These are phyloP conservation scores for Petroica traversi DNA, from an alignment of 2,113 vertebrate genomes.

Conservation along the genomic window DNA sequence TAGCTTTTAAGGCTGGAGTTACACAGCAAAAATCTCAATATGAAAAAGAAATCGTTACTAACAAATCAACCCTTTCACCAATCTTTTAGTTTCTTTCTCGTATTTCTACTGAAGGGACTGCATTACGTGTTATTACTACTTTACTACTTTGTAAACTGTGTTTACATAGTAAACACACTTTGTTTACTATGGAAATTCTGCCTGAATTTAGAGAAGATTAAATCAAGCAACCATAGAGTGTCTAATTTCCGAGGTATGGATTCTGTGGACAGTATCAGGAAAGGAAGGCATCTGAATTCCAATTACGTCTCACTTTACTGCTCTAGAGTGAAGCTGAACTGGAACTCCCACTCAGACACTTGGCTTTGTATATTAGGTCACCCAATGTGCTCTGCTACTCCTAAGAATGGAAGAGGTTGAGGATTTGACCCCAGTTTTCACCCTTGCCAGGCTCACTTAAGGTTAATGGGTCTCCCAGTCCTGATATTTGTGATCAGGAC, in stretches of 20 bases:
- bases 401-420: not conserved
- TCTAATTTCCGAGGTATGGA: not conserved
- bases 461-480: not conserved
- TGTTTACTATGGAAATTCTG: not conserved
- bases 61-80: not conserved
- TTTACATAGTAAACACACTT: too few species aligned
- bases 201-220: not conserved
- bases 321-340: not conserved
- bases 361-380: not conserved
- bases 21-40: not conserved
- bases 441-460: not conserved
- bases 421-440: not conserved
- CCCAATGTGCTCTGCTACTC: not conserved
- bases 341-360: not conserved
- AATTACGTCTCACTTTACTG: not conserved
- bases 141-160: too few species aligned
- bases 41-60: not conserved
- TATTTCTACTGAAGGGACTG: not conserved
- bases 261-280: not conserved
- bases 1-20: not conserved
- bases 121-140: not conserved
- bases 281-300: not conserved
- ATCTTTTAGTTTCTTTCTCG: not conserved
- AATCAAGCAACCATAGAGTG: not conserved
- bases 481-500: not conserved